Conservation (phyloP, 2,113 vertebrate genomes). For the Corythornis cristatus region DNA sequence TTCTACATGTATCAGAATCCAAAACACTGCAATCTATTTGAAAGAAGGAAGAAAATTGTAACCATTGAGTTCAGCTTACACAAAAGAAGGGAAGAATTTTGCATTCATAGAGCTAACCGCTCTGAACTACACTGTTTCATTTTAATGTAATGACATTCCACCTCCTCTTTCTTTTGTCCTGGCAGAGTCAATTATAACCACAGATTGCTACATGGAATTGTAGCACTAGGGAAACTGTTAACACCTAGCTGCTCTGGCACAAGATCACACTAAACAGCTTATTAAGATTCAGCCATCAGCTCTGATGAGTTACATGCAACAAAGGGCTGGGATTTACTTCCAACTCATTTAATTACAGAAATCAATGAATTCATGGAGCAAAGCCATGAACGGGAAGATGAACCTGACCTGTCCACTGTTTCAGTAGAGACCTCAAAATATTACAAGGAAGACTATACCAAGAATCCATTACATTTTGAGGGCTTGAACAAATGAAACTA, state of each 20-base stretch:
- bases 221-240: slow-evolving; percentile 68
- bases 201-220: slow-evolving; percentile 70
- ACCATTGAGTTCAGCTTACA: neutral
- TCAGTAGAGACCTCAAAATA: slow-evolving; percentile 39
- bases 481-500: neutral
- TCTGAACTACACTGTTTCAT: slow-evolving; percentile 27
- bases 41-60: slow-evolving; percentile 31
- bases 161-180: slow-evolving; percentile 70
- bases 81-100: neutral
- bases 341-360: slow-evolving; percentile 80
- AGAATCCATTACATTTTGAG: neutral
- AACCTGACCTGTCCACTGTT: neutral
- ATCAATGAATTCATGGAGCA: slow-evolving; percentile 72
- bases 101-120: slow-evolving; percentile 27
- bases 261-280: slow-evolving; percentile 73
- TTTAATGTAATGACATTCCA: slow-evolving; percentile 60
- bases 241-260: slow-evolving; percentile 70
- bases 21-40: neutral
- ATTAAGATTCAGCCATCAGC: slow-evolving; percentile 80
- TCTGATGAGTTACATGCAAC: slow-evolving; percentile 66
- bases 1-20: neutral
- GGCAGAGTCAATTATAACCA: slow-evolving; percentile 72
- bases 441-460: neutral
- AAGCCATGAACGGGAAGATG: slow-evolving; percentile 62
- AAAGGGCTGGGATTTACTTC: slow-evolving; percentile 74